Evolutionary conservation across 1,140 invertebrate genomes (phyloP), one percentile per base, ranked within the genome.

Genomic region (Kradibia gibbosae): DNA sequence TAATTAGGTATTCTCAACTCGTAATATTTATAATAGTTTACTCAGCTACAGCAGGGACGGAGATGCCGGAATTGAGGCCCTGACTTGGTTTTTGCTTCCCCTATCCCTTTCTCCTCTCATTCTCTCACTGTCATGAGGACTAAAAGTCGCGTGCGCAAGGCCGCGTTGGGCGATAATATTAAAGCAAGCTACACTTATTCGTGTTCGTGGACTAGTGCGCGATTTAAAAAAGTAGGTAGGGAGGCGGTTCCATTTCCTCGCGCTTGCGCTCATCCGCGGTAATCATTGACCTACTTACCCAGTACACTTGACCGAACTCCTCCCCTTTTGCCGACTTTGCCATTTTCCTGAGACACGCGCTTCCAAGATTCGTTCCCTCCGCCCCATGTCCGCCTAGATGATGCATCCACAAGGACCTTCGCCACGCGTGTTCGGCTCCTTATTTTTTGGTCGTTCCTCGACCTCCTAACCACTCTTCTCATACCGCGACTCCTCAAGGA

Each of bases 261-360:
- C 86, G 85, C 83, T 85, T 84, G 84, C 86, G 87, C 86, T 86
- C 85, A 15, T 75, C 1, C 34, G 60, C 17, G 85, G 81, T 89
- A 89, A 86, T 89, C 90, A 90, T 90, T 91, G 90, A 91, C 90
- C 90, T 82, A 91, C 88, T 91, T 91, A 91, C 90, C 90, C 87
- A 89, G 88, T 91, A 90, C 90, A 91, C 90, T 91, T 91, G 90
- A 90, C 90, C 90, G 89, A 88, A 88, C 87, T 88, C 82, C 84
- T 55, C 57, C 34, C 31, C 25, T 71, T 75, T 45, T 76, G 55
- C 71, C 20, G 67, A 60, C 78, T 77, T 57, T 73, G 42, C 17
- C 17, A 15, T 78, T 55, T 62, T 28, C 36, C 22, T 15, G 53
- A 45, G 1, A 28, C 36, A 57, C 36, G 53, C 39, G 31, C 31